phyloP scores from a whole-genome alignment of 2,113 vertebrate genomes.

The Monopterus albus region DNA sequence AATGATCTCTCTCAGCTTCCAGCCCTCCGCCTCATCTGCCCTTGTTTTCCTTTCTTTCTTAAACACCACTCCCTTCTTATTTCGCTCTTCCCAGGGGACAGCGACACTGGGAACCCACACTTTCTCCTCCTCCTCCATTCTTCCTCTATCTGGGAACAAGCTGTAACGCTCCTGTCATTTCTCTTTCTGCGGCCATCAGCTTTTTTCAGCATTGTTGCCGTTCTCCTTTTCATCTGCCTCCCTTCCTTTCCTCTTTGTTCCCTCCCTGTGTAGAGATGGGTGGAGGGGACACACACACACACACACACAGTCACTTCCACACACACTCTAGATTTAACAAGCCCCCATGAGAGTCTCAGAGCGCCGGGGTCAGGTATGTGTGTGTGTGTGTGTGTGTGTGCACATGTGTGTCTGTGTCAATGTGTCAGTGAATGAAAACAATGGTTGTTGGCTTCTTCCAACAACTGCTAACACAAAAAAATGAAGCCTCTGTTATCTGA shows the following conservation, averaged over 20 bases:
- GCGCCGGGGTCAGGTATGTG: conserved; percentile 62
- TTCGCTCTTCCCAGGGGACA: conserved; percentile 49
- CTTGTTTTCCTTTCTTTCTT: conserved; percentile 36
- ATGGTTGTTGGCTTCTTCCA: conserved; percentile 35
- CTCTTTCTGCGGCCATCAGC: conserved; percentile 49
- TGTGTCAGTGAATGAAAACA: conserved; percentile 17
- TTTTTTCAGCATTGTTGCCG: conserved; percentile 50
- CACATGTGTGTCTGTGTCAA: conserved; percentile 32
- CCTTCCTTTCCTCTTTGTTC: conserved; percentile 42
- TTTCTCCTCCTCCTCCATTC: conserved; percentile 24
- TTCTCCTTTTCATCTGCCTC: conserved; percentile 54
- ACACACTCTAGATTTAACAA: conserved; percentile 68
- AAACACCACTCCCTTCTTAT: conserved; percentile 60
- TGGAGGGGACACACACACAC: conserved; percentile 43
- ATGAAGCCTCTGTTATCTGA: conserved; percentile 25
- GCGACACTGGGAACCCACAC: conserved; percentile 44
- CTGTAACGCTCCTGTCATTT: conserved; percentile 57
- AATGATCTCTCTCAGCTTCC: conserved; percentile 38
- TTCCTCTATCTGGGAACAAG: conserved; percentile 62
- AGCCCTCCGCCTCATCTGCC: conserved; percentile 11
- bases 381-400: too few relatives aligned
- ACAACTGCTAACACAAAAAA: conserved; percentile 44
- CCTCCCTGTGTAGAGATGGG: conserved; percentile 57
- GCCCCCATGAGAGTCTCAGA: conserved; percentile 73
- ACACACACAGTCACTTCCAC: conserved; percentile 2